A percentile compares a stretch with the other conserved stretches of the same genome.
Evolutionary conservation across 2,888 invertebrate species (phyloP).

Genomic region (Polyommatus icarus): DNA sequence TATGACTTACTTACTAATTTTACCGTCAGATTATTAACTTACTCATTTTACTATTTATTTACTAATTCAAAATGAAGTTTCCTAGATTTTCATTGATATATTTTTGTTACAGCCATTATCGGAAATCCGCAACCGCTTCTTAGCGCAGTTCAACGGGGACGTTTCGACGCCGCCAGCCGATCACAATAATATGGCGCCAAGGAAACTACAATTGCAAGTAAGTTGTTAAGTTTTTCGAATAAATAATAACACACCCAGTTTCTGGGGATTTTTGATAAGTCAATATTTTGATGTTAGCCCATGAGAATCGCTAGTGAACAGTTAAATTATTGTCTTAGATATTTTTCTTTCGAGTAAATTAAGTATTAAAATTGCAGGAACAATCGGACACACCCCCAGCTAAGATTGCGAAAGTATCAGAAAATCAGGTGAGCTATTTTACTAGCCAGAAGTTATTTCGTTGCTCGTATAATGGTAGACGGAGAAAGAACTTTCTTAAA

Average conservation of each 20-base stretch:
- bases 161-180: slow-evolving; percentile 54
- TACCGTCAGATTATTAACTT: too few species aligned
- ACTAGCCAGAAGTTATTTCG: too few species aligned
- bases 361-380: slow-evolving; percentile 51
- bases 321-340: too few species aligned
- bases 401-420: slow-evolving; percentile 60
- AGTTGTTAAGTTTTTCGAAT: neutral
- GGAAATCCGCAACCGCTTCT: slow-evolving; percentile 74
- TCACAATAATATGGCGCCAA: slow-evolving; percentile 53
- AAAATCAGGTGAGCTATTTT: slow-evolving; percentile 53
- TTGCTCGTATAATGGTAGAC: too few species aligned
- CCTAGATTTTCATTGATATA: neutral
- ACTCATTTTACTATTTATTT: too few species aligned
- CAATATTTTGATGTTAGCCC: too few species aligned
- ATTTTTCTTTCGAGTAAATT: neutral
- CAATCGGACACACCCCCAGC: slow-evolving; percentile 66
- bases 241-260: too few species aligned
- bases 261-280: too few species aligned
- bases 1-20: too few species aligned
- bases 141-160: slow-evolving; percentile 63
- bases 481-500: too few species aligned
- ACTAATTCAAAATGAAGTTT: too few species aligned
- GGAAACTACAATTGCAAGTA: slow-evolving; percentile 62
- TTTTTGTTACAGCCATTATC: slow-evolving; percentile 70
- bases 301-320: too few species aligned